Conservation (phyloP, 2,888 invertebrate species). For the Sminthurides aquaticus region DNA sequence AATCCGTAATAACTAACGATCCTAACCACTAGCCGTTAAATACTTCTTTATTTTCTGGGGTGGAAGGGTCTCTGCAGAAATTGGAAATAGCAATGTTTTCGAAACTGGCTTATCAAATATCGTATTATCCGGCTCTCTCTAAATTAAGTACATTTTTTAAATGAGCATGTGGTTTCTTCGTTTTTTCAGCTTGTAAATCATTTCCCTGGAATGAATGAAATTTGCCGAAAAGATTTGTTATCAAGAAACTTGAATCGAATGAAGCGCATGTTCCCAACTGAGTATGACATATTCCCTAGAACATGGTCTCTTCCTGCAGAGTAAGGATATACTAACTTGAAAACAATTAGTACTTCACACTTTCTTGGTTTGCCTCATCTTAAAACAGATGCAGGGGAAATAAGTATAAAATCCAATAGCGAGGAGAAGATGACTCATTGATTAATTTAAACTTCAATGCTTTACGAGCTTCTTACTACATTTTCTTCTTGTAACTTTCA, state of each 20-base stretch:
- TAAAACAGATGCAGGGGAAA: too few species aligned
- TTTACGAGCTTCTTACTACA: too few species aligned
- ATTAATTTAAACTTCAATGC: too few species aligned
- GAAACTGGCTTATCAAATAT: background rate
- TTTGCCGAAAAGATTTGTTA: constrained; percentile 79
- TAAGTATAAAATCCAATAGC: too few species aligned
- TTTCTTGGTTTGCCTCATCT: too few species aligned
- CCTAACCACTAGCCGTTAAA: background rate
- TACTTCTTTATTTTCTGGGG: background rate
- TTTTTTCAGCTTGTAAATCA: constrained; percentile 91
- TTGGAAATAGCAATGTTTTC: background rate
- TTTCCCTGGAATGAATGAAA: constrained; percentile 83
- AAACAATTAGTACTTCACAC: too few species aligned
- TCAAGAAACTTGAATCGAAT: constrained; percentile 84
- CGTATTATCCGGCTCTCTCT: too few species aligned
- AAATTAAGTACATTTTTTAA: too few species aligned
- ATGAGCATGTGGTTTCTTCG: too few species aligned
- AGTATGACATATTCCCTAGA: constrained; percentile 86
- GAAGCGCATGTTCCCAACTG: constrained; percentile 77
- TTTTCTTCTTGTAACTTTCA: too few species aligned
- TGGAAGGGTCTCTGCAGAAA: background rate
- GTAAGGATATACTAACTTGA: too few species aligned
- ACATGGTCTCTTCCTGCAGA: constrained; percentile 91
- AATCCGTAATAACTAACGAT: background rate
- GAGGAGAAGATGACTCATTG: background rate